phyloP scores from a whole-genome alignment of 2,888 invertebrate genomes.

The Salpingus planirostris region DNA sequence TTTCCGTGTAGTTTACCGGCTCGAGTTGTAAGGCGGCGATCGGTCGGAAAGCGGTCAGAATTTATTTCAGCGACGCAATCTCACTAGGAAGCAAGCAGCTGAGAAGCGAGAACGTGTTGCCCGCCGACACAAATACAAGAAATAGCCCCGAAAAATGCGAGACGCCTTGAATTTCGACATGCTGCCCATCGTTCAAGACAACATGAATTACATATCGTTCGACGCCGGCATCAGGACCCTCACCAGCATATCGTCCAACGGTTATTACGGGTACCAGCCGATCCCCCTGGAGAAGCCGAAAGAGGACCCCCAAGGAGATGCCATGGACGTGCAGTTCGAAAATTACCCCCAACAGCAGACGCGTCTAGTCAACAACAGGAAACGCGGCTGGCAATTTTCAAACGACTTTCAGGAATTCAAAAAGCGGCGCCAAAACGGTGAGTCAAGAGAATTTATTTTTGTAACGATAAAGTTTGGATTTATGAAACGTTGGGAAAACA shows the following conservation, averaged over 20 bases:
- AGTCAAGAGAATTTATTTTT: constrained; percentile 9
- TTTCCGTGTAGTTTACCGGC: too few relatives aligned
- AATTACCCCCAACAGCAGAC: constrained; percentile 1
- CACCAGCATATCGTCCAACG: constrained; percentile 22
- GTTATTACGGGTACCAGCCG: constrained; percentile 28
- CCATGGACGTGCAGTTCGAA: constrained; percentile 13
- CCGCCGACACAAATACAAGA: not conserved
- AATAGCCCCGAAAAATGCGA: constrained; percentile 10
- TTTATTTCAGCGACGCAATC: too few relatives aligned
- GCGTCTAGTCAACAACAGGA: constrained; percentile 17
- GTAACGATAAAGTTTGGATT: too few relatives aligned
- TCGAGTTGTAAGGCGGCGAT: too few relatives aligned
- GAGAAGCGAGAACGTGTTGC: constrained; percentile 5
- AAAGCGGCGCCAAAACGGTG: constrained; percentile 33
- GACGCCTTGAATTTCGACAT: constrained; percentile 15
- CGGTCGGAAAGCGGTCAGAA: too few relatives aligned
- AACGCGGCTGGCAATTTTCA: constrained; percentile 15
- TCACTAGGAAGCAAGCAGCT: constrained; percentile 12
- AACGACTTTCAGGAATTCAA: constrained; percentile 22
- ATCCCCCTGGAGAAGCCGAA: too few relatives aligned
- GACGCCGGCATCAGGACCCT: constrained; percentile 4
- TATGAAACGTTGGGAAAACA: too few relatives aligned
- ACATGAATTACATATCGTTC: constrained; percentile 8
- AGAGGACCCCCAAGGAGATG: constrained; percentile 4
- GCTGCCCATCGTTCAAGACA: constrained; percentile 17